phyloP scores from a whole-genome alignment of 64 coral and sea anemone species.

The Montipora sp. region DNA sequence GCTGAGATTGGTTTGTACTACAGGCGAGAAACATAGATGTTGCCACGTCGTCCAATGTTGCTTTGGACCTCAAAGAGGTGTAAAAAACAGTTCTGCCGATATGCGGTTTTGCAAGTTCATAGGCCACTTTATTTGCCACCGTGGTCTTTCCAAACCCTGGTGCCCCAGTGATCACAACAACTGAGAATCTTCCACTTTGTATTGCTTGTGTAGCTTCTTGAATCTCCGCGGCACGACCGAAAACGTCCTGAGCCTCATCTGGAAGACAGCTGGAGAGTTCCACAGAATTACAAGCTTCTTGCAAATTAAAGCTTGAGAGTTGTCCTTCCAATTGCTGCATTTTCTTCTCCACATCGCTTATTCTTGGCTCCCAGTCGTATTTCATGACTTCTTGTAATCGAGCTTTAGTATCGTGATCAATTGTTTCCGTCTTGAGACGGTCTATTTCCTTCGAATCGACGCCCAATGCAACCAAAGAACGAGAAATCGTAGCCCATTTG shows the following conservation, averaged over 20 bases:
- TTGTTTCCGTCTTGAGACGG: constrained; percentile 6
- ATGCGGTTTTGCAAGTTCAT: constrained; percentile 5
- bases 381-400: constrained; percentile 18
- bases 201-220: background rate
- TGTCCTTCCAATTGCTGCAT: background rate
- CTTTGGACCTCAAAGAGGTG: constrained; percentile 10
- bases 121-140: constrained; percentile 57
- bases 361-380: constrained; percentile 6
- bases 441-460: constrained; percentile 38
- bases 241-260: constrained; percentile 15
- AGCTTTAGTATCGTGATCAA: constrained; percentile 11
- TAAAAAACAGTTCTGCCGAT: constrained; percentile 14
- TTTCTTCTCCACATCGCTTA: background rate
- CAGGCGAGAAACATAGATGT: constrained; percentile 44
- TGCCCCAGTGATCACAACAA: constrained; percentile 55
- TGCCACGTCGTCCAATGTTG: constrained; percentile 25
- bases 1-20: constrained; percentile 34
- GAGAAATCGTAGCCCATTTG: constrained; percentile 20
- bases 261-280: constrained; percentile 18
- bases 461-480: constrained; percentile 52
- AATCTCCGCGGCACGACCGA: constrained; percentile 50
- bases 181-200: background rate
- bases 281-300: background rate
- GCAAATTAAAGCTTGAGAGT: background rate
- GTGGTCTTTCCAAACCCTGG: constrained; percentile 80